Evolutionary conservation across 2,113 vertebrate species (phyloP).

Genomic region (Columba livia): DNA sequence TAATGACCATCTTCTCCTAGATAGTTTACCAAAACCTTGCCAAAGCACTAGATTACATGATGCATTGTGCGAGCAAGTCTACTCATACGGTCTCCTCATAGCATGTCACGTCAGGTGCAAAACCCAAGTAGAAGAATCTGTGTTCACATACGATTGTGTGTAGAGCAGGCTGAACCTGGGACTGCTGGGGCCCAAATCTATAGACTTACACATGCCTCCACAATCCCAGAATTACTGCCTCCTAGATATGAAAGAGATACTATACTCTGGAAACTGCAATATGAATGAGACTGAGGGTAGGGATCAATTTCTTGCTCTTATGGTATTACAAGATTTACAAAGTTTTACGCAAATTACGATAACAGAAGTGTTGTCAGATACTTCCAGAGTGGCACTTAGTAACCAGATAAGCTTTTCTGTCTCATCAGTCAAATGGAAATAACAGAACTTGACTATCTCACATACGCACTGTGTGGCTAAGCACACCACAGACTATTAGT

Average conservation of each 20-base stretch:
- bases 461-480: not conserved
- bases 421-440: not conserved
- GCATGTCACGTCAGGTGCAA: not conserved
- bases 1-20: not conserved
- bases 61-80: accelerated
- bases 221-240: not conserved
- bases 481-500: not conserved
- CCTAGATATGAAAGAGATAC: not conserved
- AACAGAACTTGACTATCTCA: not conserved
- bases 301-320: not conserved
- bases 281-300: not conserved
- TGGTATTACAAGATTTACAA: not conserved
- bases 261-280: not conserved
- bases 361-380: not conserved
- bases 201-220: not conserved
- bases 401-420: not conserved
- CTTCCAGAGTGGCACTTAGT: not conserved
- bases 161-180: not conserved
- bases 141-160: not conserved
- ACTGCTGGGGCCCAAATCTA: not conserved
- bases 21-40: not conserved
- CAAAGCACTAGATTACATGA: not conserved
- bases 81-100: not conserved
- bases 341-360: not conserved
- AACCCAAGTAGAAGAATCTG: not conserved